Percentiles rank a stretch among this genome's conserved stretches.
phyloP scores from a whole-genome alignment of 2,113 vertebrate genomes.

The Empidonax traillii region DNA sequence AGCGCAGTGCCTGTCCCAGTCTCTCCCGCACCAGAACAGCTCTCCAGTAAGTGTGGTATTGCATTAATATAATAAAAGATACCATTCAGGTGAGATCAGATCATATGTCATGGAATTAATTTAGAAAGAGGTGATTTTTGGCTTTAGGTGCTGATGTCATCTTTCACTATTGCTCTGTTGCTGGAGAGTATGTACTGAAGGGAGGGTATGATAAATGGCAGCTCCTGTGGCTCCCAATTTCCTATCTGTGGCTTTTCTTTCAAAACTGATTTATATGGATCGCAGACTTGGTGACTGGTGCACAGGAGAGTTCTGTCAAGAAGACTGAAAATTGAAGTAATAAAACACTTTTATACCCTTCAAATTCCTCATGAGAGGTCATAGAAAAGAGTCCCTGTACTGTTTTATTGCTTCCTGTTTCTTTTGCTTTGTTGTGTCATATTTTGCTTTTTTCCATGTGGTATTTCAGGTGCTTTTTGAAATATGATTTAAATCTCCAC shows the following conservation, averaged over 20 bases:
- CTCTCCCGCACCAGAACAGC: background rate
- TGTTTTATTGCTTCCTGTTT: background rate
- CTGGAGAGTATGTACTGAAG: background rate
- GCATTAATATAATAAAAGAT: background rate
- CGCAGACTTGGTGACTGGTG: background rate
- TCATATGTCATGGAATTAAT: background rate
- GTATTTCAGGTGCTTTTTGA: background rate
- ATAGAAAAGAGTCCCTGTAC: background rate
- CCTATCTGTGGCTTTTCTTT: background rate
- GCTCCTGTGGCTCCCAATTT: background rate
- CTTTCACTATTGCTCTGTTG: background rate
- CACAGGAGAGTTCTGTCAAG: background rate
- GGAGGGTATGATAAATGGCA: background rate
- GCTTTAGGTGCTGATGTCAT: background rate
- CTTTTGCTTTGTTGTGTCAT: background rate
- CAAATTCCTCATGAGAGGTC: background rate
- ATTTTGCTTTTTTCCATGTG: background rate
- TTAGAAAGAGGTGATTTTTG: background rate
- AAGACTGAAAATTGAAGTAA: background rate
- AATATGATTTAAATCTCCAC: background rate
- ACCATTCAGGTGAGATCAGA: background rate
- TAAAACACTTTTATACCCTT: background rate
- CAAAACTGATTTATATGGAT: background rate
- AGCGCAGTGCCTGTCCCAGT: slow-evolving; percentile 81
- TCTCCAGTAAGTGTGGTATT: slow-evolving; percentile 58